Evolutionary conservation across 2,113 vertebrate genomes (phyloP), one percentile per base, ranked within the genome.

Genomic region (Delphinus delphis): DNA sequence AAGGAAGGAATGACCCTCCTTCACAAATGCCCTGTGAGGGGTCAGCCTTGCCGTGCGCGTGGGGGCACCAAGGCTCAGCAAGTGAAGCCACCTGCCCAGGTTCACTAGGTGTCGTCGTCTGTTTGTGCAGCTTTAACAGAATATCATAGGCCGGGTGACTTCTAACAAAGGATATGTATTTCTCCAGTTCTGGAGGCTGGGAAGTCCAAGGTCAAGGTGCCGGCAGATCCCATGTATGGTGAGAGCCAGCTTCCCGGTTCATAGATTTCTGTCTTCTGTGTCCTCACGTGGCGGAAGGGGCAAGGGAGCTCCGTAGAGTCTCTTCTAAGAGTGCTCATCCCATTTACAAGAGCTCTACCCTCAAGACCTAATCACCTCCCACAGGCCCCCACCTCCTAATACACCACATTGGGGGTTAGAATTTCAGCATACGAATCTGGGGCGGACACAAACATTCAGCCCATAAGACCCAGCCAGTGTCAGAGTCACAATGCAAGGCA

Each of bases 41-140:
- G 36, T 4, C 41, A 20, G 33, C 23, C 12, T 36, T 2, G 0
- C 36, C 31, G 8, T 11, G 60, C 11, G 4, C 13, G n/a, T 2
- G 33, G 6, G 13, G 76, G 31, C 28, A 4, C 38, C 10, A 47
- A 65, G 33, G n/a, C 50, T 67, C 65, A 20, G 25, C 41, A 15
- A 36, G 3, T 31, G 6, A 70, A 47, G 20, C 21, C 11, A 17
- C 15, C 13, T 38, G n/a, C 62, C 53, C 60, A 68, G 21, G 33
- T 55, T 88, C 44, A 23, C 23, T 12, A 17, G 7, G 31, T n/a
- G 23, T 41, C 76, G 6, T 60, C 2, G 11, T 47, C 44, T 71
- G 18, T 33, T 20, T 26, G 76, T 36, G 31, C 58, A 26, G 50
- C 50, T 21, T 3, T 26, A 9, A 70, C 13, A 53, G n/a, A 31